phyloP scores from a whole-genome alignment of 2,888 invertebrate genomes.

The Cheilosia scutellata region DNA sequence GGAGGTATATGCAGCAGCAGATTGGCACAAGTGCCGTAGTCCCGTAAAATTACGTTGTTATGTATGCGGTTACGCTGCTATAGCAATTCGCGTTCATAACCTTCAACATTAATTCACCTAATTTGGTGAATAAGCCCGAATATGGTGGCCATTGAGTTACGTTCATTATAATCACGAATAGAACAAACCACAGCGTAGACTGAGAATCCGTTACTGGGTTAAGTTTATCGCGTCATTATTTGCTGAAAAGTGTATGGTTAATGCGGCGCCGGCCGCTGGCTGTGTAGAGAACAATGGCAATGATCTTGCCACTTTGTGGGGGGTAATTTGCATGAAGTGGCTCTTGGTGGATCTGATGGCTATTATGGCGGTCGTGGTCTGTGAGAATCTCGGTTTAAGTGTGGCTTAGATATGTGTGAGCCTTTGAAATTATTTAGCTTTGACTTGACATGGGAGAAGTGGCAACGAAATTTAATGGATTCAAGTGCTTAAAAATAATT shows the following conservation, averaged over 20 bases:
- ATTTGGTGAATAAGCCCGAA: slow-evolving; percentile 44
- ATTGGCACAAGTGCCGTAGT: slow-evolving; percentile 51
- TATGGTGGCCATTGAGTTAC: background rate
- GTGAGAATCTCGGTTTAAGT: no score
- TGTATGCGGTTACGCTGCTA: slow-evolving; percentile 32
- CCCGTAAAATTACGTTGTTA: slow-evolving; percentile 32
- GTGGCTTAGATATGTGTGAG: no score
- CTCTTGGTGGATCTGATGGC: background rate
- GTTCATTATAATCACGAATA: slow-evolving; percentile 19
- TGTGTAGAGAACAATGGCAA: slow-evolving; percentile 47
- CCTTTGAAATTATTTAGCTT: no score
- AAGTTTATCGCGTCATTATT: slow-evolving; percentile 67
- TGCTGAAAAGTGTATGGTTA: slow-evolving; percentile 7
- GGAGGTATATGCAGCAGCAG: slow-evolving; percentile 3
- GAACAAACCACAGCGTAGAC: slow-evolving; percentile 7
- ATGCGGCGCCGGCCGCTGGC: slow-evolving; percentile 29
- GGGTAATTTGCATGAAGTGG: slow-evolving; percentile 49
- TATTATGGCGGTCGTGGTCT: no score
- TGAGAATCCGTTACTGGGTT: slow-evolving; percentile 61
- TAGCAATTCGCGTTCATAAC: slow-evolving; percentile 37
- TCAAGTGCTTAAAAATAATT: no score
- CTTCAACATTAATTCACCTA: slow-evolving; percentile 55
- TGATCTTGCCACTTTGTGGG: slow-evolving; percentile 57
- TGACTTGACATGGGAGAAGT: no score
- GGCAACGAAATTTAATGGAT: no score